phyloP scores from a whole-genome alignment of 2,113 vertebrate species.

The Chaetura pelagica region DNA sequence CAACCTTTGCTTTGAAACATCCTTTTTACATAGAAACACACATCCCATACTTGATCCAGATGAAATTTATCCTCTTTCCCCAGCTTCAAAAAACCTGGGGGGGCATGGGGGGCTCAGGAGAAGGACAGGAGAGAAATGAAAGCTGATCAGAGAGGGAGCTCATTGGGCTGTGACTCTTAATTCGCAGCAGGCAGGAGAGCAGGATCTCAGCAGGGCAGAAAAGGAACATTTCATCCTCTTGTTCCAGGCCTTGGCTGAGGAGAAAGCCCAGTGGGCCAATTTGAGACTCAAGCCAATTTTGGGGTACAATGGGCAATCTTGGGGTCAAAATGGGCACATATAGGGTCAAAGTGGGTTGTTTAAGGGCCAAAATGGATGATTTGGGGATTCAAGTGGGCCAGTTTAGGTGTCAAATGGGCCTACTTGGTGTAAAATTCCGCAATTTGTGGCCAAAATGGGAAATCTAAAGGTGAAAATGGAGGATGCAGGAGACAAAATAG shows the following conservation, averaged over 20 bases:
- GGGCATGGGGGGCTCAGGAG: not conserved
- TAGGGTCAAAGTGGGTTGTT: too few species aligned
- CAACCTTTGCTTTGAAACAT: not conserved
- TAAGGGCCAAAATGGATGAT: too few species aligned
- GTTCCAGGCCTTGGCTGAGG: not conserved
- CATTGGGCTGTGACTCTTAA: not conserved
- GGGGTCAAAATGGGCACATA: too few species aligned
- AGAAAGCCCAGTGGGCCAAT: not conserved
- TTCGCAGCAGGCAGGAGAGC: not conserved
- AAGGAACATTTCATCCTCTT: constrained; percentile 11
- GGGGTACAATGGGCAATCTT: too few species aligned
- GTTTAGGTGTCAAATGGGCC: too few species aligned
- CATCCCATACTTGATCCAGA: not conserved
- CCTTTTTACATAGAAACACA: not conserved
- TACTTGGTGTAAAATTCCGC: too few species aligned
- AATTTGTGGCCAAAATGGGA: too few species aligned
- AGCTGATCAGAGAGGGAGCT: constrained; percentile 36
- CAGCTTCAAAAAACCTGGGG: not conserved
- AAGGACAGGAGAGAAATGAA: not conserved
- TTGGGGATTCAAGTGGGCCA: too few species aligned
- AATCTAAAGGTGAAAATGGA: too few species aligned
- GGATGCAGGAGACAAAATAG: too few species aligned
- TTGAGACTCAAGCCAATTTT: too few species aligned
- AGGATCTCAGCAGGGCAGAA: not conserved
- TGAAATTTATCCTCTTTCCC: not conserved